Percentiles rank a stretch among this genome's conserved stretches.
phyloP scores from a whole-genome alignment of 2,797 vertebrate genomes.

The Odontamblyopus lacepedii region DNA sequence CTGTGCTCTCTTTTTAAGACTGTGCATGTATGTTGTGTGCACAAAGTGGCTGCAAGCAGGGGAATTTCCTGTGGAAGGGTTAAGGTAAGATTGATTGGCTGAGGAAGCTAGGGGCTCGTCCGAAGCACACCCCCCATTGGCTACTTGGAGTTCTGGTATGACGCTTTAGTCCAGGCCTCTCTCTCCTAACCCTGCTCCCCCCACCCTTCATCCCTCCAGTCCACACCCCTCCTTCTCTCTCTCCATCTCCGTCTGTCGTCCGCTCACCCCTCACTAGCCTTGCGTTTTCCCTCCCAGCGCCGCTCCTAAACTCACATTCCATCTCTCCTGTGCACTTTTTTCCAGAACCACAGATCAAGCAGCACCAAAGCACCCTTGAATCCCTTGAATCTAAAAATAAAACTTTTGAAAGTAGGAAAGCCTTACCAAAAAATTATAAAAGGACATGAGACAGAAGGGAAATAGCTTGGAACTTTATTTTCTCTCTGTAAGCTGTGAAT shows the following conservation, averaged over 20 bases:
- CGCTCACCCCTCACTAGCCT: slow-evolving; percentile 17
- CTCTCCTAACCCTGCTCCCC: slow-evolving; percentile 25
- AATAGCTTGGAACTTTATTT: neutral
- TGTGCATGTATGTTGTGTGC: slow-evolving; percentile 11
- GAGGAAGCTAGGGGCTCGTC: slow-evolving; percentile 71
- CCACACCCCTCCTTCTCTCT: slow-evolving; percentile 12
- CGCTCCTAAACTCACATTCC: slow-evolving; percentile 71
- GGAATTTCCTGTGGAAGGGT: slow-evolving; percentile 73
- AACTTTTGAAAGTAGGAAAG: slow-evolving; percentile 52
- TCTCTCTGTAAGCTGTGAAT: neutral
- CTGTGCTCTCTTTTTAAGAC: slow-evolving; percentile 20
- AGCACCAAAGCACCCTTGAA: slow-evolving; percentile 61
- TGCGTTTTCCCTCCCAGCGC: slow-evolving; percentile 37
- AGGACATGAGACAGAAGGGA: slow-evolving; percentile 20
- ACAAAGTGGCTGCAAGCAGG: slow-evolving; percentile 51
- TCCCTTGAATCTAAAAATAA: slow-evolving; percentile 76
- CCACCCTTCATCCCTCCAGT: slow-evolving; percentile 8
- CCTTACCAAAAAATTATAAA: slow-evolving; percentile 39
- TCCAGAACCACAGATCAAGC: slow-evolving; percentile 66
- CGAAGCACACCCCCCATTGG: slow-evolving; percentile 58
- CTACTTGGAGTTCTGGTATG: slow-evolving; percentile 64
- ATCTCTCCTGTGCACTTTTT: slow-evolving; percentile 64
- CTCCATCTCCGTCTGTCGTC: slow-evolving; percentile 34
- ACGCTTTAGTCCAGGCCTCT: slow-evolving; percentile 63
- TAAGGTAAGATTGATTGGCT: slow-evolving; percentile 63